Conservation (phyloP, 92 coral and sea anemone species). For the Chrysogorgia sp. region DNA sequence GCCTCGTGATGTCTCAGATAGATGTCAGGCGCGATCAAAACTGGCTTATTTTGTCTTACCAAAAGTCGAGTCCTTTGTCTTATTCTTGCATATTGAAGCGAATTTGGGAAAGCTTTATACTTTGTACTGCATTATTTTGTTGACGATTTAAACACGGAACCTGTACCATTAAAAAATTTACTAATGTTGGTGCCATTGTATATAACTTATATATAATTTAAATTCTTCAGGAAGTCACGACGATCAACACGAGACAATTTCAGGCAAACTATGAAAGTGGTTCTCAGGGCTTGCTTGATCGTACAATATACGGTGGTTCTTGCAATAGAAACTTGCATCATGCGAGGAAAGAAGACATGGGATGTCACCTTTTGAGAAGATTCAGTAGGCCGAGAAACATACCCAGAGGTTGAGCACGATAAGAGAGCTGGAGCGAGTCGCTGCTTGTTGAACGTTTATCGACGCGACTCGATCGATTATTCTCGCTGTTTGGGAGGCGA, state of each 20-base stretch:
- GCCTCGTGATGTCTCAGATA: too few relatives aligned
- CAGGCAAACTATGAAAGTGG: slow-evolving; percentile 22
- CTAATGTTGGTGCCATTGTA: background rate
- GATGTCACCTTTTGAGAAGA: slow-evolving; percentile 46
- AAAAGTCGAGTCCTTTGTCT: too few relatives aligned
- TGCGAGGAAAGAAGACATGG: slow-evolving; percentile 52
- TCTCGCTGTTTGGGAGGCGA: background rate
- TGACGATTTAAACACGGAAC: too few relatives aligned
- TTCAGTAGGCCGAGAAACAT: background rate
- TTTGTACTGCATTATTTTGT: too few relatives aligned
- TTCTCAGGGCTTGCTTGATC: slow-evolving; percentile 28
- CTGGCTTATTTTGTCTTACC: too few relatives aligned
- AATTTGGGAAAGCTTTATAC: too few relatives aligned
- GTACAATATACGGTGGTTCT: slow-evolving; percentile 58
- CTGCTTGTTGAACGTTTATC: background rate
- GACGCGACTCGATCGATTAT: background rate
- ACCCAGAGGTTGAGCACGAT: slow-evolving; percentile 13
- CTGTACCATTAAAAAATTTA: too few relatives aligned
- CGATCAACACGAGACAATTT: slow-evolving; percentile 21
- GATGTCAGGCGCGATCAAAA: too few relatives aligned
- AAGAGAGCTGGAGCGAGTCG: background rate
- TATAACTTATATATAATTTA: background rate
- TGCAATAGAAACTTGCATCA: slow-evolving; percentile 43
- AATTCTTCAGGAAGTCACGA: slow-evolving; percentile 18
- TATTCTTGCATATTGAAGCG: too few relatives aligned